Percentiles rank a stretch among this genome's conserved stretches.
Evolutionary conservation across 2,797 vertebrate species (phyloP).

Genomic region (Hippoglossus hippoglossus): DNA sequence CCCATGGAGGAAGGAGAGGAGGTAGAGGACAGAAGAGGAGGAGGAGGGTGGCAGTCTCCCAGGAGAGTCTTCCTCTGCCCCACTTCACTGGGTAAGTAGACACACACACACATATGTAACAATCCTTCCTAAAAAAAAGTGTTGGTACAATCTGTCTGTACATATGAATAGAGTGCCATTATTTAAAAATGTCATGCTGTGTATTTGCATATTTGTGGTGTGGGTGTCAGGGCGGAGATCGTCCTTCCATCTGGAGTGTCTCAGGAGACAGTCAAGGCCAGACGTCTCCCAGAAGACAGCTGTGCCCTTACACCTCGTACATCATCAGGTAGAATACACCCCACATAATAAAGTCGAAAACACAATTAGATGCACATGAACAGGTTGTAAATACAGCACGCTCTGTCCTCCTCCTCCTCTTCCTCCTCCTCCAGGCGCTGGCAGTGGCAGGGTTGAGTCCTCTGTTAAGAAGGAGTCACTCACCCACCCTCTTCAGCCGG

Average conservation of each 20-base stretch:
- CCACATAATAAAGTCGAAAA: background rate
- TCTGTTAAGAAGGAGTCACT: constrained; percentile 94
- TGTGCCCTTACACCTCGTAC: constrained; percentile 93
- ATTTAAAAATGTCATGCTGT: background rate
- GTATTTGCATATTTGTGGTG: constrained; percentile 10
- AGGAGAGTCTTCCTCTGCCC: constrained; percentile 94
- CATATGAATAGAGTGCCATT: background rate
- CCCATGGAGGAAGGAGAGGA: constrained; percentile 86
- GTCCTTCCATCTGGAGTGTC: constrained; percentile 97
- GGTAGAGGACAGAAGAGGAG: constrained; percentile 78
- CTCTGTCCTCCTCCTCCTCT: background rate
- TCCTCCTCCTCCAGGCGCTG: constrained; percentile 84
- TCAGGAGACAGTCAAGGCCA: constrained; percentile 91
- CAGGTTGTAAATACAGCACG: background rate
- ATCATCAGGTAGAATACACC: constrained; percentile 90
- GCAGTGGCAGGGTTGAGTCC: constrained; percentile 95
- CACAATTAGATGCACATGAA: constrained; percentile 7
- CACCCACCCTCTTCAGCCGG: constrained; percentile 89
- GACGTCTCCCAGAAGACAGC: constrained; percentile 94
- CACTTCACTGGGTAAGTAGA: constrained; percentile 87
- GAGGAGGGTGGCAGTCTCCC: constrained; percentile 86
- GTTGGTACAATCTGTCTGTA: background rate
- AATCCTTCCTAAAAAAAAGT: background rate
- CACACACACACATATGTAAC: background rate
- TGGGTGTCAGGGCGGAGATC: constrained; percentile 89